Percentiles rank a stretch among this genome's conserved stretches.
Conservation (phyloP, 2,113 vertebrate genomes). For the Ptyas mucosa region DNA sequence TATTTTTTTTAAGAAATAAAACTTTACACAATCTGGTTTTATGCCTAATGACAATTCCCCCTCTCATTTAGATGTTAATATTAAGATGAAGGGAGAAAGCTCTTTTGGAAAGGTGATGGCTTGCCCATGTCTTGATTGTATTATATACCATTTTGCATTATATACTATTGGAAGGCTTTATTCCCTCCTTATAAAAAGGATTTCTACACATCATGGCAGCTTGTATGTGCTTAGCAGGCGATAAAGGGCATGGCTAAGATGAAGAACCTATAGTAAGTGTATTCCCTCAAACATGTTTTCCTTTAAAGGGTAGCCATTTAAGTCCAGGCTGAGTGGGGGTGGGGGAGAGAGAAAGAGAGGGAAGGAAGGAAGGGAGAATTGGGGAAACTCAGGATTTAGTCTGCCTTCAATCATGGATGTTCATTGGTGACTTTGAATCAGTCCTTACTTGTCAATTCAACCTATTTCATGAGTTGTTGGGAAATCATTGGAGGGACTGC, state of each 20-base stretch:
- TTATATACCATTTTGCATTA: not conserved
- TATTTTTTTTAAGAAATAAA: conserved; percentile 21
- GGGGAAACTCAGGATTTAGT: not conserved
- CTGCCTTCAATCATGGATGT: not conserved
- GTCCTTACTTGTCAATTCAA: not conserved
- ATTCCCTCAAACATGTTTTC: not conserved
- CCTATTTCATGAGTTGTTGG: not conserved
- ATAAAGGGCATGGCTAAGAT: not conserved
- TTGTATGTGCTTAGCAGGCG: not conserved
- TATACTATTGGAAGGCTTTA: not conserved
- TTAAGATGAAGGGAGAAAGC: not conserved
- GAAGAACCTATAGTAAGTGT: not conserved
- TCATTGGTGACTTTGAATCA: not conserved
- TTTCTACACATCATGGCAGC: not conserved
- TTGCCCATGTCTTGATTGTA: not conserved
- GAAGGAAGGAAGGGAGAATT: not conserved
- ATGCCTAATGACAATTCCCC: conserved; percentile 1
- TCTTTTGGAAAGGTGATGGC: conserved; percentile 10
- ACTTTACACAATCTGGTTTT: conserved; percentile 26
- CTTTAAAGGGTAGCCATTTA: not conserved
- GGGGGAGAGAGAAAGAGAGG: accelerated
- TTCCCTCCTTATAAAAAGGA: not conserved
- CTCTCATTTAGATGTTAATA: conserved; percentile 30
- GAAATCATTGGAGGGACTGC: not conserved
- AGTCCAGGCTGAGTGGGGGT: too few species aligned